Evolutionary conservation across 2,113 vertebrate genomes (phyloP).

Genomic region (Artemisiospiza belli): DNA sequence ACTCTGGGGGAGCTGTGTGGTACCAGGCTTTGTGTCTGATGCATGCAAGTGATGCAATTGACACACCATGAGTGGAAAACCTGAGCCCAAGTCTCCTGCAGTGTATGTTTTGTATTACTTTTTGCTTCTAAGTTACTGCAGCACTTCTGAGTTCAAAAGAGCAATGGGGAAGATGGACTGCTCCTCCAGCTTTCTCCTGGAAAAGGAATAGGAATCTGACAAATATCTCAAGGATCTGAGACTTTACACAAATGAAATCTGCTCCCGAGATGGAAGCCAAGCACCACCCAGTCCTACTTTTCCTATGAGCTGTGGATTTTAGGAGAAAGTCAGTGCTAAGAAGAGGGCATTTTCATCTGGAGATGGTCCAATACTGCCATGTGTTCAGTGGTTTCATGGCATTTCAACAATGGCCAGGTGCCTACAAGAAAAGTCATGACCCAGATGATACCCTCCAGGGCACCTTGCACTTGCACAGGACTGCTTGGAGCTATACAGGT

Average conservation of each 20-base stretch:
- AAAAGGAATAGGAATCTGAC: neutral
- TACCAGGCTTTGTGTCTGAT: neutral
- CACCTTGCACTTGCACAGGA: neutral
- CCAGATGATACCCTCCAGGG: neutral
- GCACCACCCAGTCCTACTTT: no score
- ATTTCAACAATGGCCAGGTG: neutral
- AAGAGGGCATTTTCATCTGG: neutral
- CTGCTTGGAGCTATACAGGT: neutral
- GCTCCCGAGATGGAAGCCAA: neutral
- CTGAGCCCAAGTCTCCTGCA: neutral
- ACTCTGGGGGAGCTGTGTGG: neutral
- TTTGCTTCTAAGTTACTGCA: neutral
- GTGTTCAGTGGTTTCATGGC: neutral
- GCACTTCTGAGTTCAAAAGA: neutral
- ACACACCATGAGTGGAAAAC: neutral
- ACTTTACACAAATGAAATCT: neutral
- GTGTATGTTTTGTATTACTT: neutral
- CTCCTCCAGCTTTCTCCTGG: neutral
- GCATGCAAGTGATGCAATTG: neutral
- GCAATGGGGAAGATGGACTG: neutral
- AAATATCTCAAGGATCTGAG: neutral
- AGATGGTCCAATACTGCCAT: neutral
- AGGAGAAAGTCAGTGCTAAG: neutral
- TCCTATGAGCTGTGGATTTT: neutral
- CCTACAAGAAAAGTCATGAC: neutral